Base-by-base conservation (phyloP, 1,140 invertebrate species). In the Belonocnema kinseyi region DNA sequence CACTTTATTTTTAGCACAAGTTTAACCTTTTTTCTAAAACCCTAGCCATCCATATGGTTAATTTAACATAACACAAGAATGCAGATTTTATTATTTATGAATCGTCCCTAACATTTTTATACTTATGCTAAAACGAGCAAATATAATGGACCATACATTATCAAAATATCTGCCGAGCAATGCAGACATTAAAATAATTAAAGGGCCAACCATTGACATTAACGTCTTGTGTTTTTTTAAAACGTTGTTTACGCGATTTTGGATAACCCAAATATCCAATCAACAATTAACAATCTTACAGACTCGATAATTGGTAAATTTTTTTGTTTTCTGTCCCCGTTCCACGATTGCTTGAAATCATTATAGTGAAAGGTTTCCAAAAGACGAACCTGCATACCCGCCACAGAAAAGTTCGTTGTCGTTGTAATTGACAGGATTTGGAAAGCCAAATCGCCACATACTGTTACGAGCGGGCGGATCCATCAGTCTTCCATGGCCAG, bases 391-490 rank as follows among this genome's bases (percentile, higher is more conserved):
- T 90, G 95, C 93, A 86, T 96, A 96, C 56, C 97, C 98, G 2
- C 98, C 97, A 77, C 95, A 96, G 85, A 93, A 95, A 0, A 95
- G 88, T 85, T 95, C 97, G 82, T 98, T 98, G 87, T 99, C 98
- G 83, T 98, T 97, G 86, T 98, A 98, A 90, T 99, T 98, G 12
- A 97, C 96, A 1, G 97, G 96, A 92, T 97, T 98, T 2, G 95
- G 95, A 90, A 96, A 98, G 2, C 97, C 97, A 85, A 97, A 97
- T 71, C 97, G 92, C 97, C 97, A 99, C 96, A 98, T 97, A 19
- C 95, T 95, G 91, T 98, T 98, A 19, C 97, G 93, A 0, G 97
- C 94, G 1, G 97, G 97, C 0, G 97, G 97, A 88, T 98, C 96
- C 95, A 98, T 97, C 52, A 97, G 89, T 21, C 96, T 89, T 1